Evolutionary conservation across 2,888 invertebrate species (phyloP), one percentile per base, ranked within the genome.

Genomic region (Ceraclea dissimilis): DNA sequence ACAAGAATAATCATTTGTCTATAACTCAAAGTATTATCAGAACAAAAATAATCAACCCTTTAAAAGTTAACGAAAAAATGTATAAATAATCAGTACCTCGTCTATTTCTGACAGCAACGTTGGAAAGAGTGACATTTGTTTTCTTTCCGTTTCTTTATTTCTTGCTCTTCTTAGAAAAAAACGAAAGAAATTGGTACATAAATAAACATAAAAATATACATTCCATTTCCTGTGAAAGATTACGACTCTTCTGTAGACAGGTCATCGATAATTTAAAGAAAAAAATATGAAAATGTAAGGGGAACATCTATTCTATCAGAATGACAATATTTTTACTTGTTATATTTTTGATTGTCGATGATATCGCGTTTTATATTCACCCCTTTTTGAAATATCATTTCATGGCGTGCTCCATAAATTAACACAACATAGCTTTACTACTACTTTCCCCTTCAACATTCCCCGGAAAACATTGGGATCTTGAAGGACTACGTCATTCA

Each of bases 191-290:
- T 57, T 58, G 58, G 56, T 58, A 60, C 56, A 60, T 60, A 62
- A 62, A 62, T 58, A 62, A 61, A 60, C 60, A 58, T 47, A 58
- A 60, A 61, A 62, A 62, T 60, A 59, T 60, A 59, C 59, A 54
- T 53, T 58, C 58, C 62, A 62, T 62, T 62, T 62, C 62, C 62
- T 62, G 53, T 52, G 62, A 60, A 55, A 62, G 62, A 62, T 62
- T 62, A 60, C 60, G 53, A 53, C 54, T 44, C 58, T 55, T 50
- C 51, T 43, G 33, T 47, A 26, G 62, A 60, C 62, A 60, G 60
- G 56, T 58, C 62, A 60, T 62, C 60, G 62, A 62, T 62, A 62
- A 60, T 51, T 50, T 53, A 53, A 43, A 50, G 44, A 54, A 51
- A 51, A 51, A 22, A n/a, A 33, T 21, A 39, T 8, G 4, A 39